phyloP scores from a whole-genome alignment of 2,888 invertebrate species.

The Cantharis rustica region DNA sequence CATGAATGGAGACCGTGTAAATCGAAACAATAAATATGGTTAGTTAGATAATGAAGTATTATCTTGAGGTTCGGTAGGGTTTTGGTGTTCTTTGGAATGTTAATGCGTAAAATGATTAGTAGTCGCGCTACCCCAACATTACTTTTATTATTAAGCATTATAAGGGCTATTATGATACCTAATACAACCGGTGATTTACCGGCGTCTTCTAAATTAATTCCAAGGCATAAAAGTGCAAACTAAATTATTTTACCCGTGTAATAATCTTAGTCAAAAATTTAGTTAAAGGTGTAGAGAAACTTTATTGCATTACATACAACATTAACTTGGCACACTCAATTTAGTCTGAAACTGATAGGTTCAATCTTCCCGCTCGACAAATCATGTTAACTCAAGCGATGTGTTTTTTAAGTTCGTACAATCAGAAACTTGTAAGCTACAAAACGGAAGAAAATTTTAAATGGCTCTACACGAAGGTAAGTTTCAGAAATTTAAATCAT shows the following conservation, averaged over 20 bases:
- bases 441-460: background rate
- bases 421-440: background rate
- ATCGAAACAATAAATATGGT: constrained; percentile 24
- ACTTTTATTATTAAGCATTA: constrained; percentile 15
- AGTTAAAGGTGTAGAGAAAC: constrained; percentile 11
- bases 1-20: background rate
- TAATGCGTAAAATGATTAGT: constrained; percentile 28
- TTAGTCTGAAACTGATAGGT: constrained; percentile 16
- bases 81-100: constrained; percentile 27
- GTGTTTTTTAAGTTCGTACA: background rate
- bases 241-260: background rate
- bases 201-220: constrained; percentile 10
- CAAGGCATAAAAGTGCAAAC: background rate
- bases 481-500: background rate
- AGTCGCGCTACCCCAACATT: constrained; percentile 10
- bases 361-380: constrained; percentile 6
- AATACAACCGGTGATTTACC: constrained; percentile 11
- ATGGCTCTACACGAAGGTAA: background rate
- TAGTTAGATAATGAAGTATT: constrained; percentile 27
- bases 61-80: constrained; percentile 22
- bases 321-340: constrained; percentile 19
- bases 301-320: constrained; percentile 22
- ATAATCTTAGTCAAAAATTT: constrained; percentile 8
- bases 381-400: constrained; percentile 12
- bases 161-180: constrained; percentile 1